Base-by-base conservation (phyloP, 2,113 vertebrate species). In the Glaucomys volans region DNA sequence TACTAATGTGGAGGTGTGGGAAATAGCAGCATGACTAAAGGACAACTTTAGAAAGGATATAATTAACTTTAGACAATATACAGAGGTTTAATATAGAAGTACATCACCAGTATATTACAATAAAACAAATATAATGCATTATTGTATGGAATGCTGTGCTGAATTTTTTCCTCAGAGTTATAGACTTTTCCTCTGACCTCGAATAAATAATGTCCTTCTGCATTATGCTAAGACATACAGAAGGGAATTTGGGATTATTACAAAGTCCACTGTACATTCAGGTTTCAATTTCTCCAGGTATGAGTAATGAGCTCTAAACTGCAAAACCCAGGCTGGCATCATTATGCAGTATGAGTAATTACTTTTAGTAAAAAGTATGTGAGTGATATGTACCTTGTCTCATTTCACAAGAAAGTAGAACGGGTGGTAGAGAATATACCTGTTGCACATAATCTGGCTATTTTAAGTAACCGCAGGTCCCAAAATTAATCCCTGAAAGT, bases 341-440 rank as follows among this genome's bases (percentile, higher is more conserved):
- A 64, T 71, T 89, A 54, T 52, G 86, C 69, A 93, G 50, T n/a
- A 79, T 13, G 47, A 84, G n/a, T 44, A 95, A 94, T 42, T 89
- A 80, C 26, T 77, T 87, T 77, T 52, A 89, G 80, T 89, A 64
- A 90, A 95, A 76, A 37, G 42, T 50, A n/a, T n/a, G 14, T 11
- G 42, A 92, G 26, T 87, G 66, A 86, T 35, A 50, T 47, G 37
- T 44, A 66, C 35, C 5, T 81, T 84, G 44, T 35, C 37, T 95
- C 69, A 69, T 74, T 97, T 90, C 77, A 87, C n/a, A 95, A 87
- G 26, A 91, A 95, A 87, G 14, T n/a, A 89, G 37, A 96, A 93
- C 9, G 52, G 26, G 54, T 72, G 28, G 87, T 54, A 1, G 8
- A 80, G 10, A 76, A 67, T 22, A 74, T n/a, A 83, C 37, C 42